Evolutionary conservation across 1,140 invertebrate species (phyloP).

Genomic region (Temnothorax curvispinosus): DNA sequence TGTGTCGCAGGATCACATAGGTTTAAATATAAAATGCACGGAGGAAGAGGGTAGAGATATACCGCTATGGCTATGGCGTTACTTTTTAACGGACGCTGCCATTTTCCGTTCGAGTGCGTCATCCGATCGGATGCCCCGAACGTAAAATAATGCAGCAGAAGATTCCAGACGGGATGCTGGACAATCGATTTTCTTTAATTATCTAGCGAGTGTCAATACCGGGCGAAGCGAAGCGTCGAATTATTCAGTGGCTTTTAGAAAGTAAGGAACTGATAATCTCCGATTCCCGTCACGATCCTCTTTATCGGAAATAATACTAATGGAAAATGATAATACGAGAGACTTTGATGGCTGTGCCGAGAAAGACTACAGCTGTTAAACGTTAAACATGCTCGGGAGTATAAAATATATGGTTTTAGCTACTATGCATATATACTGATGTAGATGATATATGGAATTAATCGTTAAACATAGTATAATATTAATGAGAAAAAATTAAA

Average conservation of each 20-base stretch:
- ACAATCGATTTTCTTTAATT: constrained; percentile 66
- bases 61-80: constrained; percentile 21
- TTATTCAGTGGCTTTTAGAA: constrained; percentile 57
- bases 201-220: constrained; percentile 33
- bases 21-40: constrained; percentile 20
- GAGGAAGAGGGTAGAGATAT: background rate
- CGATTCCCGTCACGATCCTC: constrained; percentile 18
- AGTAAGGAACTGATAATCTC: constrained; percentile 43
- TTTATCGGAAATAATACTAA: constrained; percentile 45
- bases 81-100: constrained; percentile 69
- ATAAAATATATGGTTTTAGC: background rate
- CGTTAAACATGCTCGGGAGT: background rate
- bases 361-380: constrained; percentile 15
- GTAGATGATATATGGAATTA: background rate
- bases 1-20: background rate
- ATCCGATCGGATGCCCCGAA: background rate
- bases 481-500: background rate
- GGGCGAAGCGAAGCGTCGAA: constrained; percentile 30
- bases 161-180: constrained; percentile 22
- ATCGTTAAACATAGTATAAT: background rate
- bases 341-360: background rate
- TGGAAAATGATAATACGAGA: background rate
- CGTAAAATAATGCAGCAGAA: constrained; percentile 51
- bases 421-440: constrained; percentile 4
- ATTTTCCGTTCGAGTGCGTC: constrained; percentile 49